phyloP scores from a whole-genome alignment of 1,140 invertebrate species.

The Megathymus violae region DNA sequence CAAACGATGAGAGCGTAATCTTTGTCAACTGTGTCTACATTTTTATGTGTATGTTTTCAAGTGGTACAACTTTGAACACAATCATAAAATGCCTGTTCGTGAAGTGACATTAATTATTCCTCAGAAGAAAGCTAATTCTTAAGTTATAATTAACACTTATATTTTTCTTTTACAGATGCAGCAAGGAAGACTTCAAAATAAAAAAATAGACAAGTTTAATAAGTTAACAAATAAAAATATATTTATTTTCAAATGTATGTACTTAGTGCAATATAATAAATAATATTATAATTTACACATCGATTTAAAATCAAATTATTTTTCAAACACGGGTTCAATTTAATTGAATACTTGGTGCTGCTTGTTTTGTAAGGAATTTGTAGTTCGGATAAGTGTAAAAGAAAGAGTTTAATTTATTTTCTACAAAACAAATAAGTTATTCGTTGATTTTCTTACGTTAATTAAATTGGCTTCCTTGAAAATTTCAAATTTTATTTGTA shows the following conservation, averaged over 20 bases:
- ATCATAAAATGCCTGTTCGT: too few species aligned
- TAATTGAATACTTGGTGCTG: conserved; percentile 44
- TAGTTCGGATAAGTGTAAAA: conserved; percentile 15
- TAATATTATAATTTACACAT: conserved; percentile 45
- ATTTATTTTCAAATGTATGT: conserved; percentile 46
- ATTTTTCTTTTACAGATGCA: conserved; percentile 61
- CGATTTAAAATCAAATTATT: conserved; percentile 43
- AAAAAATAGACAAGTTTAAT: conserved; percentile 36
- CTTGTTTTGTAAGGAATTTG: conserved; percentile 22
- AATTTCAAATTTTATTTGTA: conserved; percentile 15
- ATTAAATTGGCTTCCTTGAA: neutral
- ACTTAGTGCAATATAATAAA: conserved; percentile 59
- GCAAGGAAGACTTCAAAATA: conserved; percentile 35
- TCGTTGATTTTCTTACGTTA: conserved; percentile 1
- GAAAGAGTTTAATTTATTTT: conserved; percentile 28
- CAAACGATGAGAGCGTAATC: too few species aligned
- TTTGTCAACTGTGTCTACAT: too few species aligned
- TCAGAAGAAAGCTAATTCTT: too few species aligned
- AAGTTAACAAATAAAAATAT: conserved; percentile 38
- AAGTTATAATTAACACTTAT: neutral
- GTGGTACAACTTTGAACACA: too few species aligned
- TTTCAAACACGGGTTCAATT: conserved; percentile 49
- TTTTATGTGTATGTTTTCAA: too few species aligned
- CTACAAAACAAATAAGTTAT: conserved; percentile 13
- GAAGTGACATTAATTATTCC: too few species aligned